Percentiles rank a stretch among this genome's conserved stretches.
phyloP scores from a whole-genome alignment of 92 coral and sea anemone genomes.

The Palythoa caribaeorum region DNA sequence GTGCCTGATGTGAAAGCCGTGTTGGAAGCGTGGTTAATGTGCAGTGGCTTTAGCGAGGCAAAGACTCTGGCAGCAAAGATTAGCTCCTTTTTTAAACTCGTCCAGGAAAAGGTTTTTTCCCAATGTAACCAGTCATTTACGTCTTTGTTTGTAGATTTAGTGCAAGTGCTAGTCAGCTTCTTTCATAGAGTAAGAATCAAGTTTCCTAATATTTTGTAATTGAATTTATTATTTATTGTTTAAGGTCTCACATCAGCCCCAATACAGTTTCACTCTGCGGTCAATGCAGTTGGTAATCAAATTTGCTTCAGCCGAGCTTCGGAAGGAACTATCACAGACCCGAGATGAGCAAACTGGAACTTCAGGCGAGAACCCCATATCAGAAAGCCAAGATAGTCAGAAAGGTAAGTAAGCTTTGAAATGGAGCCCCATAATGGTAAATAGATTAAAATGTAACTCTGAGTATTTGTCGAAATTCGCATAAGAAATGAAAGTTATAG shows the following conservation, averaged over 20 bases:
- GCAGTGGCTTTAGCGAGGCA: conserved; percentile 89
- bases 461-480: background rate
- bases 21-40: conserved; percentile 81
- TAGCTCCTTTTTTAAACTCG: conserved; percentile 79
- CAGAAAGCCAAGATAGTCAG: conserved; percentile 4
- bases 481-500: background rate
- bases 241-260: conserved; percentile 75
- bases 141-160: background rate
- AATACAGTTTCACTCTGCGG: conserved; percentile 82
- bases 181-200: background rate
- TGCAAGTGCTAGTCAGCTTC: too few species aligned
- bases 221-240: background rate
- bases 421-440: background rate
- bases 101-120: conserved; percentile 79
- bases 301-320: conserved; percentile 80
- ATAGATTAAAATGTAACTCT: background rate
- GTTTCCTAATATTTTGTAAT: background rate
- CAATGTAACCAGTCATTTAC: background rate
- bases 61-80: conserved; percentile 86
- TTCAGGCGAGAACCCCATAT: background rate
- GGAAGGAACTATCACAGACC: conserved; percentile 65
- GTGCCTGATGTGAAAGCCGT: conserved; percentile 80
- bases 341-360: conserved; percentile 45
- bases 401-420: conserved; percentile 21
- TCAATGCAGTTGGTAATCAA: conserved; percentile 79